Evolutionary conservation across 2,888 invertebrate genomes (phyloP), one percentile per base, ranked within the genome.

Genomic region (Caenorhabditis sp.): DNA sequence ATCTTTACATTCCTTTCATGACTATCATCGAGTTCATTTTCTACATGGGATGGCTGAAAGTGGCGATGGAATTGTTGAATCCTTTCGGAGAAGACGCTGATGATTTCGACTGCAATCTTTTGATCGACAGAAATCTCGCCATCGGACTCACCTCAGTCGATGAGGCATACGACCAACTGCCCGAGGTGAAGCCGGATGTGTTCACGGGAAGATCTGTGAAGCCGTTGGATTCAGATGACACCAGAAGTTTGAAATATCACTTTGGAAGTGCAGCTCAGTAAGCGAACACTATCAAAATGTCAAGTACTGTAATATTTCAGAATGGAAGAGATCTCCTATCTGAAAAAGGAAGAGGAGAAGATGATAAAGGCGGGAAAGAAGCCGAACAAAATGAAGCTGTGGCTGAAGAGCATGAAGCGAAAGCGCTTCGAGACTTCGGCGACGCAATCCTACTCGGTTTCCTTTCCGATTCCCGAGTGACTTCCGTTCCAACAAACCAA

Each of bases 1-100:
- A 45, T 66, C 53, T 63, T 15, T 50, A 62, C 32, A 58, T 79
- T 43, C 79, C 79, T 37, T 71, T 79, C 43, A 79, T 79, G 79
- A 66, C 79, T 17, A 65, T 65, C 24, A 45, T 75, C 35, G 70
- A 79, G 50, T 76, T 77, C 32, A 68, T 79, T 41, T 79, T 79
- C 76, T 79, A 77, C 46, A 76, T 81, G 75, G 81, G 81, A 32
- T 81, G 81, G 81, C 35, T 79, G 26, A 81, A 81, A 56, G 78
- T 76, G 1, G 81, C 81, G 11, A 81, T 81, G 81, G 81, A 76
- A 35, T 53, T 81, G 20, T 30, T 81, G 26, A 81, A 81, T 70
- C 81, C 81, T n/a, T 79, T 79, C 39, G 81, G 81, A 37, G 81
- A 81, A 37, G 81, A 81, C 46, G 78, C 78, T 8, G 81, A 81